These are phyloP conservation scores for Myopa tessellatipennis DNA, from an alignment of 2,888 invertebrate genomes.

Conservation along the genomic window DNA sequence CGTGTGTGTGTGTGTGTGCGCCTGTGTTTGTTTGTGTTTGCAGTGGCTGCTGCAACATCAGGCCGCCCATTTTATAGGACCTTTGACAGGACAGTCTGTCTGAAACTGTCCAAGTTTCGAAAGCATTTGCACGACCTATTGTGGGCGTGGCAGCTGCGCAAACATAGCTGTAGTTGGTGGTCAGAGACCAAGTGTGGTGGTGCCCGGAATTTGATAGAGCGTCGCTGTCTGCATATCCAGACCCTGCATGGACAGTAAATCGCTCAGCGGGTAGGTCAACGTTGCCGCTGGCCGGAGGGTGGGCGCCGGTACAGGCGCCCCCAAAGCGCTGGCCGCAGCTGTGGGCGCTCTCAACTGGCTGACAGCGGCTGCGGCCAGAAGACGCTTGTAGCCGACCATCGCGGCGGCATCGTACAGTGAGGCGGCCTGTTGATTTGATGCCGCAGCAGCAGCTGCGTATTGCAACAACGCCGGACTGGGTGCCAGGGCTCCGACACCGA, in stretches of 20 bases:
- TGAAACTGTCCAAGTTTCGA: background rate
- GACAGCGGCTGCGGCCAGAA: conserved; percentile 67
- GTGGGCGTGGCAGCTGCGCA: conserved; percentile 59
- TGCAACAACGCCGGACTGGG: conserved; percentile 69
- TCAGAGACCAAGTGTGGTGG: conserved; percentile 78
- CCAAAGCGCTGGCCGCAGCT: conserved; percentile 55
- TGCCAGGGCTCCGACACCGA: conserved; percentile 57
- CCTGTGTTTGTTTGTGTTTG: background rate
- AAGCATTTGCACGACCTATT: conserved; percentile 31
- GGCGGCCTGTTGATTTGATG: conserved; percentile 72
- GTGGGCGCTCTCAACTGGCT: conserved; percentile 60
- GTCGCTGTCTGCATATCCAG: conserved; percentile 74
- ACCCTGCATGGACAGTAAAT: conserved; percentile 78
- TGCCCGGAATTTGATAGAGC: conserved; percentile 78
- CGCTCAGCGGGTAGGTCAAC: conserved; percentile 77
- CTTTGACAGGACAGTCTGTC: background rate
- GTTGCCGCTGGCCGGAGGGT: conserved; percentile 69
- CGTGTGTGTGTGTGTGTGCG: conserved; percentile 14
- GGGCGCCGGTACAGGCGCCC: conserved; percentile 46
- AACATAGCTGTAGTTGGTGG: conserved; percentile 69
- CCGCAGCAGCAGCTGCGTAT: conserved; percentile 75
- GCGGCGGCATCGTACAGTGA: conserved; percentile 65
- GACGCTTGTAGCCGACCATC: conserved; percentile 66
- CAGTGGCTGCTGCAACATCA: conserved; percentile 15
- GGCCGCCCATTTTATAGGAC: background rate